Conservation (phyloP, 2,797 vertebrate species). For the Rhabdomys pumilio region DNA sequence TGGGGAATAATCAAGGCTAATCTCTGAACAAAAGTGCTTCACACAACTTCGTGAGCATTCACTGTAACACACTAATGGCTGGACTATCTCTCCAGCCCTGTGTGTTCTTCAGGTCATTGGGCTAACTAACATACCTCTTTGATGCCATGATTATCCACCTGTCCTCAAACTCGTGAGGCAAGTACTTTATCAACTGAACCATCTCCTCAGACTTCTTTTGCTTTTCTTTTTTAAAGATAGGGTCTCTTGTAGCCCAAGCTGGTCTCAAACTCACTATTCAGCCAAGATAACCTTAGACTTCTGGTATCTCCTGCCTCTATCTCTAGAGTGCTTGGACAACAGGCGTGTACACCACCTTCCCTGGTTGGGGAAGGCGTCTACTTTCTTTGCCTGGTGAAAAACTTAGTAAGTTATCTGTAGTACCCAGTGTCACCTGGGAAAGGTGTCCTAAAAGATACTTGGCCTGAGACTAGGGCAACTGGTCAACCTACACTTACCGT, state of each 20-base stretch:
- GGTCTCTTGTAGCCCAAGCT: not conserved
- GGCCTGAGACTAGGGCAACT: not conserved
- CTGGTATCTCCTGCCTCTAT: not conserved
- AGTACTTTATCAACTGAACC: not conserved
- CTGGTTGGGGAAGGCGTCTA: not conserved
- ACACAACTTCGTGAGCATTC: no score
- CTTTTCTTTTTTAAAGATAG: not conserved
- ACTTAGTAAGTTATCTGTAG: not conserved
- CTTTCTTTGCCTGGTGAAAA: slow-evolving; percentile 25
- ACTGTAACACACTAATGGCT: rapidly evolving
- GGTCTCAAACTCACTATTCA: not conserved
- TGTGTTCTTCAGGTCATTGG: not conserved
- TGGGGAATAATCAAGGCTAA: not conserved
- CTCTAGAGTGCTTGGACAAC: not conserved
- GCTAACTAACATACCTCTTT: not conserved
- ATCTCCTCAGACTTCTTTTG: not conserved
- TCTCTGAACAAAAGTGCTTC: not conserved
- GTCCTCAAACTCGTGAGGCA: not conserved
- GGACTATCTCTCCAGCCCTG: not conserved
- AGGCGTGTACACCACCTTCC: not conserved
- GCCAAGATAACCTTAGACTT: not conserved
- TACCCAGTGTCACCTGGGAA: not conserved
- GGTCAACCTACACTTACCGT: not conserved
- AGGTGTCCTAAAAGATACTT: not conserved
- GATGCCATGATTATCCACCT: not conserved